Evolutionary conservation across 1,140 invertebrate species (phyloP).

Genomic region (Lycorma delicatula): DNA sequence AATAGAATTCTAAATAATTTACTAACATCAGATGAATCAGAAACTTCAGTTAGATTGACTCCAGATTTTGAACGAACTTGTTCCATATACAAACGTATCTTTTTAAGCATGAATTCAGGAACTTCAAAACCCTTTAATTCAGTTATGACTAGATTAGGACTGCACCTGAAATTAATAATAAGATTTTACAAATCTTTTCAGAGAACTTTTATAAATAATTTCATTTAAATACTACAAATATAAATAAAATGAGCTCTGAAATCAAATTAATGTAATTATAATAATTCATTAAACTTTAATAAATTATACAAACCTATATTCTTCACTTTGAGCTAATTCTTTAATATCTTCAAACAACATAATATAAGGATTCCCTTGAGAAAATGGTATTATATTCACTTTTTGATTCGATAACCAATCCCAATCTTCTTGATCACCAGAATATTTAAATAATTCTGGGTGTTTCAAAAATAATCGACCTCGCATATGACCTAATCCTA

Average conservation of each 20-base stretch:
- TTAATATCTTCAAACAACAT: constrained; percentile 72
- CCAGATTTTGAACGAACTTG: constrained; percentile 18
- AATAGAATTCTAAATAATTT: not conserved
- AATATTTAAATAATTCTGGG: constrained; percentile 66
- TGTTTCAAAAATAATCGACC: constrained; percentile 68
- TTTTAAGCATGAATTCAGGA: constrained; percentile 60
- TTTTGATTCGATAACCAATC: constrained; percentile 70
- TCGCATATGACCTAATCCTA: constrained; percentile 62
- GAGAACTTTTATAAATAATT: not conserved
- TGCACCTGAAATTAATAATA: constrained; percentile 41
- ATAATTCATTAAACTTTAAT: not conserved
- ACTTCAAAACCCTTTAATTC: constrained; percentile 63
- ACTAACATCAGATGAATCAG: constrained; percentile 5
- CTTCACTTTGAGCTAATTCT: constrained; percentile 59
- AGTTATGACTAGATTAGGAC: constrained; percentile 50
- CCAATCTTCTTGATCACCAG: constrained; percentile 71
- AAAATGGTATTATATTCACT: constrained; percentile 47
- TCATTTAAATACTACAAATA: not conserved
- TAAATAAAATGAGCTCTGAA: not conserved
- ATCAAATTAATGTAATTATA: not conserved
- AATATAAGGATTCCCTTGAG: constrained; percentile 67
- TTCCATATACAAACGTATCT: constrained; percentile 52
- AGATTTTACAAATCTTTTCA: not conserved
- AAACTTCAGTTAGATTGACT: not conserved
- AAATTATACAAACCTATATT: constrained; percentile 44